Evolutionary conservation across 2,888 invertebrate species (phyloP), one percentile per base, ranked within the genome.

Genomic region (Lasioglossum vierecki): DNA sequence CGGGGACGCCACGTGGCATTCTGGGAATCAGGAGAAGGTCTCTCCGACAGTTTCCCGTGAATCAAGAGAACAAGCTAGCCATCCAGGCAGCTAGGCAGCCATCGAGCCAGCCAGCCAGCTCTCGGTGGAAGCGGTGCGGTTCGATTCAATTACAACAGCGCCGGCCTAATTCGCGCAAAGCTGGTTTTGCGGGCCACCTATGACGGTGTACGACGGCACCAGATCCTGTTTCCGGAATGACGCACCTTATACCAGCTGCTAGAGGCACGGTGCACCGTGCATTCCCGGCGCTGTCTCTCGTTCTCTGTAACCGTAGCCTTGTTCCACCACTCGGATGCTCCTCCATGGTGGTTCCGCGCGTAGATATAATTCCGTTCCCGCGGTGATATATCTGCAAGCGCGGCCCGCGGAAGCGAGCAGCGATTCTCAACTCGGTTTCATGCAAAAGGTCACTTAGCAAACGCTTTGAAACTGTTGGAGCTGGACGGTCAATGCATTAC

Each of bases 91-190:
- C 63, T 4, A 30, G 63, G 30, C 63, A 63, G 63, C 30, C 63
- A 30, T 15, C 63, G 5, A 30, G 63, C 63, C 63, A 63, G 74
- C 63, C 53, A 60, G 60, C 46, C 57, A 8, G 63, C 30, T 63
- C 30, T 26, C 68, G 63, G 26, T 71, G 39, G n/a, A 72, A 57
- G 80, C 68, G 73, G 35, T 73, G 73, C 46, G 81, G 79, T 75
- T 89, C 84, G 80, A 89, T 90, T 88, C 88, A 83, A 86, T 91
- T 88, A 85, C 79, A 77, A 84, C 82, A 80, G 74, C 76, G 80
- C 39, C 80, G 81, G 57, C 80, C 80, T 85, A 85, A 86, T 84
- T 88, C 80, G 71, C 70, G 72, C 68, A 46, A 60, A 76, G 70
- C 66, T 70, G 80, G 74, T 44, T 72, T 76, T 44, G 84, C 49